These are phyloP conservation scores for Petrocephalus schoutedeni DNA, from an alignment of 2,797 vertebrate species.

Conservation along the genomic window DNA sequence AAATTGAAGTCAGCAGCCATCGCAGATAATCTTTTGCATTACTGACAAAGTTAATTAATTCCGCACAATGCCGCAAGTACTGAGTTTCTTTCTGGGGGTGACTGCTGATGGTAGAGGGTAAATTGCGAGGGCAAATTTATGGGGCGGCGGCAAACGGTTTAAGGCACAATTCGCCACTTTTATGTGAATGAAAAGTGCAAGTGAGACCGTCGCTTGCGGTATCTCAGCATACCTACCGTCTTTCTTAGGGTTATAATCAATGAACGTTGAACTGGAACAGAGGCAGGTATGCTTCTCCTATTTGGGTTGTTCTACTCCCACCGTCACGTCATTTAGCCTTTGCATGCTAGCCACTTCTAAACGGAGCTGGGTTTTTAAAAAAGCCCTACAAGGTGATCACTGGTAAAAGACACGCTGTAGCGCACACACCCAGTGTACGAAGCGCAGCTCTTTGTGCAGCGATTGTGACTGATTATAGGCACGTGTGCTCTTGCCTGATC, in stretches of 20 bases:
- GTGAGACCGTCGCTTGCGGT: background rate
- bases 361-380: background rate
- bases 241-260: background rate
- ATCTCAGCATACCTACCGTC: no score
- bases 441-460: background rate
- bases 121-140: background rate
- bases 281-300: background rate
- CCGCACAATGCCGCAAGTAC: background rate
- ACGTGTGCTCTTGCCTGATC: background rate
- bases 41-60: constrained; percentile 13
- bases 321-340: background rate
- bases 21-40: constrained; percentile 17
- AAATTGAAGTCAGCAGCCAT: background rate
- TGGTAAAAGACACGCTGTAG: background rate
- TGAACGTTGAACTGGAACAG: background rate
- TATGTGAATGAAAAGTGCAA: background rate
- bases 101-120: background rate
- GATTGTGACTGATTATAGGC: background rate
- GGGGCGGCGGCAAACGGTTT: background rate
- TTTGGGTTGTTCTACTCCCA: background rate
- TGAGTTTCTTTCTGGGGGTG: background rate
- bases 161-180: background rate
- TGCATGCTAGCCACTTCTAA: background rate
- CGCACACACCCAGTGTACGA: background rate
- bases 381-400: background rate